These are phyloP conservation scores for Mystacornis crossleyi DNA, from an alignment of 2,113 vertebrate genomes.

Conservation along the genomic window DNA sequence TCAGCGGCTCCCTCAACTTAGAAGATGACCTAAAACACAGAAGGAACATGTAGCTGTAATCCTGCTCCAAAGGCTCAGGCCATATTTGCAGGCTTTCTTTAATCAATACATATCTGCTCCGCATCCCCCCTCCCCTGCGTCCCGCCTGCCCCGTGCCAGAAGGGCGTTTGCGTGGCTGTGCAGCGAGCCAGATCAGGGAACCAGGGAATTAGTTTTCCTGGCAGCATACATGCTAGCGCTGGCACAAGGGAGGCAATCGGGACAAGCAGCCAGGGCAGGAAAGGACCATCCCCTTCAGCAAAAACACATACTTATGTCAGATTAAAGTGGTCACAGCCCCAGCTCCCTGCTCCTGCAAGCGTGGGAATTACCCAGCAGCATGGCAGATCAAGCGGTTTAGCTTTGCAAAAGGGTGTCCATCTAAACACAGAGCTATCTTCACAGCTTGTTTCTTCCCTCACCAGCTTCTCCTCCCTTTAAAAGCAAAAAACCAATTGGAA, in stretches of 20 bases:
- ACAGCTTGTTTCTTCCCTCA: constrained; percentile 4
- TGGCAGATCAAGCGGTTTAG: neutral
- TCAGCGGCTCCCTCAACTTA: fast-evolving
- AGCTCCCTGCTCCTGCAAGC: neutral
- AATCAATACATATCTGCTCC: neutral
- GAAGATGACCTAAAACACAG: neutral
- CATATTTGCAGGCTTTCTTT: neutral
- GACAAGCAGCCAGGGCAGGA: constrained; percentile 20
- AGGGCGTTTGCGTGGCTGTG: neutral
- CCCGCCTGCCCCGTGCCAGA: neutral
- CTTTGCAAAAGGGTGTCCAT: neutral
- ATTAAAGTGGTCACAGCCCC: constrained; percentile 5
- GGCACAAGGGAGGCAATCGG: neutral
- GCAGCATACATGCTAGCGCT: neutral
- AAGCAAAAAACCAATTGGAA: neutral
- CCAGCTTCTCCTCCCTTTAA: neutral
- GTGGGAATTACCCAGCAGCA: neutral
- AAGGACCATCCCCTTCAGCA: constrained; percentile 34
- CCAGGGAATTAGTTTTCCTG: neutral
- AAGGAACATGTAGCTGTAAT: neutral
- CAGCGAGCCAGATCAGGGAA: neutral
- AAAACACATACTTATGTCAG: neutral
- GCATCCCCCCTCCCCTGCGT: neutral
- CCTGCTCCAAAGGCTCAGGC: neutral
- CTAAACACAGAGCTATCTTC: neutral